Evolutionary conservation across 1,140 invertebrate species (phyloP), one percentile per base, ranked within the genome.

Genomic region (Pinna nobilis): DNA sequence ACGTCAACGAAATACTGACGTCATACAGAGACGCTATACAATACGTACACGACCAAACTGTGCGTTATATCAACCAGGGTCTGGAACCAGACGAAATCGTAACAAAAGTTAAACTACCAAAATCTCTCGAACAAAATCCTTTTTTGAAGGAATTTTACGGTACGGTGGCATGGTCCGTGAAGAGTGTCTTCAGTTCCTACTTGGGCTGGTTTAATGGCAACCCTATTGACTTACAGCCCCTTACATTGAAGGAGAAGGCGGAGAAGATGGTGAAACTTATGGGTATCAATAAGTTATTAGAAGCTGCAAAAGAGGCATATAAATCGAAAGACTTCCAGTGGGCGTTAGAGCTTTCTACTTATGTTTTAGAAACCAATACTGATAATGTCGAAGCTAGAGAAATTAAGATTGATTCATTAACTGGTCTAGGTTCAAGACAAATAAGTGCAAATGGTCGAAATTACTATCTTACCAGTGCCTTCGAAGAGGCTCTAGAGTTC

Each of bases 121-220:
- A 69, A 44, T 20, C 65, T 6, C n/a, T 85, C 11, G 65, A 57
- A 33, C 32, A 7, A n/a, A 74, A 81, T 74, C 78, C 82, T 11
- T 79, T 66, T 47, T 64, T 85, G 18, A 66, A 69, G 49, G 75
- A 85, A 64, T 80, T 83, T 66, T 85, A 85, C 23, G 84, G 84
- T 13, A 84, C 83, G 9, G 69, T 82, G 2, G 76, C 61, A 39
- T 86, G 84, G 84, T 86, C 84, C 3, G 78, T 79, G 15, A 84
- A 81, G 50, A 77, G 78, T 39, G 82, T 84, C 0, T 84, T 81
- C 49, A 78, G 69, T 6, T 61, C 74, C 15, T 84, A 86, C 57
- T 30, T 82, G 6, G 84, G 84, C 3, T 86, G 84, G 84, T 86
- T 86, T 50, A 84, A 77, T 64, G 84, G 84, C 13, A 77, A 84